Percentiles rank a stretch among this genome's conserved stretches.
phyloP scores from a whole-genome alignment of 2,113 vertebrate genomes.

The Mustelus asterias region DNA sequence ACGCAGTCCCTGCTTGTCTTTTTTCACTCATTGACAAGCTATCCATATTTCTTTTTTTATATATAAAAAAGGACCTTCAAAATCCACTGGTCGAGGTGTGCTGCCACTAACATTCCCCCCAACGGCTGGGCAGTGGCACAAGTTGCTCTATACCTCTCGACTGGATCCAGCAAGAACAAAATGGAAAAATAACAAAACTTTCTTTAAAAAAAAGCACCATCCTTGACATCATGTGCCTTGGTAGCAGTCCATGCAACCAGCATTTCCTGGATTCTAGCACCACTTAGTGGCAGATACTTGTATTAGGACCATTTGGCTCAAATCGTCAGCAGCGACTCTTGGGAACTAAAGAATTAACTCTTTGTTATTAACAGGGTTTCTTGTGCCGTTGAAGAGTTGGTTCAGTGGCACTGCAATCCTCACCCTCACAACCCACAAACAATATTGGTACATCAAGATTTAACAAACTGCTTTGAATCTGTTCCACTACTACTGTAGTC shows the following conservation, averaged over 20 bases:
- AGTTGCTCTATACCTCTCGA: not conserved
- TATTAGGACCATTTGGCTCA: not conserved
- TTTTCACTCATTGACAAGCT: not conserved
- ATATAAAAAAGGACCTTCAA: not conserved
- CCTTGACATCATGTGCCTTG: not conserved
- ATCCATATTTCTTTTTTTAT: not conserved
- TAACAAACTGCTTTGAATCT: not conserved
- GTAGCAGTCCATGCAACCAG: not conserved
- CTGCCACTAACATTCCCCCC: not conserved
- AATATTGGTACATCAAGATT: not conserved
- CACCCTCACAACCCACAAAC: not conserved
- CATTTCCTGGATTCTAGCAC: not conserved
- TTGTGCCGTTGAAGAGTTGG: not conserved
- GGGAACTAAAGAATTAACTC: not conserved
- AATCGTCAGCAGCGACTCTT: not conserved
- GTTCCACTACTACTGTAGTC: not conserved
- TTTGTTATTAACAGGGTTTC: not conserved
- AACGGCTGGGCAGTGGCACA: not conserved
- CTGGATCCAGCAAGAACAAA: not conserved
- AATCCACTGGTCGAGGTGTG: not conserved
- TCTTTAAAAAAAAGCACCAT: slow-evolving; percentile 32
- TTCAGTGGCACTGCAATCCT: not conserved
- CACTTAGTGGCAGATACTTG: slow-evolving; percentile 5
- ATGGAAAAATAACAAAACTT: not conserved
- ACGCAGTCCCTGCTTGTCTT: not conserved